Conservation (phyloP, 2,888 invertebrate genomes). For the Ptychoptera contaminata region DNA sequence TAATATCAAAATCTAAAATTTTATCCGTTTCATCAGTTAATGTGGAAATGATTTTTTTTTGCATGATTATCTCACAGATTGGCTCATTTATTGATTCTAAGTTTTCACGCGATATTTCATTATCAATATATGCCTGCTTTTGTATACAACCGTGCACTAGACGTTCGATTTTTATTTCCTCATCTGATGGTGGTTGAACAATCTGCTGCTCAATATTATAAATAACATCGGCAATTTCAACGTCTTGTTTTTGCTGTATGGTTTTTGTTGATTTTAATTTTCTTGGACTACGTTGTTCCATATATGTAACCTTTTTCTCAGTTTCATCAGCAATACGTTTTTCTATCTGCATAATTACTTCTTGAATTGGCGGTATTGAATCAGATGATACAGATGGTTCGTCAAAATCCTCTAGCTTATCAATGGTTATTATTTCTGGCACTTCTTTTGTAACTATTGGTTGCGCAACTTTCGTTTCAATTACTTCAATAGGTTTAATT, state of each 20-base stretch:
- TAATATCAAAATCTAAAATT: constrained; percentile 2
- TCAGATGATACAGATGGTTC: constrained; percentile 5
- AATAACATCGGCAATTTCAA: constrained; percentile 5
- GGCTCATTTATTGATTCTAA: constrained; percentile 11
- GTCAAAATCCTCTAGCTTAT: neutral
- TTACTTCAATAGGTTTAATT: no score
- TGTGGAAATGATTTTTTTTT: constrained; percentile 8
- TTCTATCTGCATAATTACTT: constrained; percentile 23
- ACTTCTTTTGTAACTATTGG: constrained; percentile 13
- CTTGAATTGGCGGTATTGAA: constrained; percentile 19
- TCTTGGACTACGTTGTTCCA: constrained; percentile 5
- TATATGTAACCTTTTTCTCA: constrained; percentile 1
- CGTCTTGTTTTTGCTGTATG: constrained; percentile 6
- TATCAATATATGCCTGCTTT: constrained; percentile 2
- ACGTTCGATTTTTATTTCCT: neutral
- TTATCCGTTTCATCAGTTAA: constrained; percentile 13
- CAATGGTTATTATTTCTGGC: constrained; percentile 10
- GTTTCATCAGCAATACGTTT: constrained; percentile 18
- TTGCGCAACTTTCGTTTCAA: neutral
- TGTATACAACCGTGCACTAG: neutral
- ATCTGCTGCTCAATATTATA: constrained; percentile 13
- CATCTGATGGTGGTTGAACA: neutral
- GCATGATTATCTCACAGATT: constrained; percentile 11
- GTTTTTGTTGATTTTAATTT: constrained; percentile 3
- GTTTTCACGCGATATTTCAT: neutral